Evolutionary conservation across 37 sponge, comb jelly and placozoan genomes (phyloP).

Genomic region (Cladorhizidae sp.): DNA sequence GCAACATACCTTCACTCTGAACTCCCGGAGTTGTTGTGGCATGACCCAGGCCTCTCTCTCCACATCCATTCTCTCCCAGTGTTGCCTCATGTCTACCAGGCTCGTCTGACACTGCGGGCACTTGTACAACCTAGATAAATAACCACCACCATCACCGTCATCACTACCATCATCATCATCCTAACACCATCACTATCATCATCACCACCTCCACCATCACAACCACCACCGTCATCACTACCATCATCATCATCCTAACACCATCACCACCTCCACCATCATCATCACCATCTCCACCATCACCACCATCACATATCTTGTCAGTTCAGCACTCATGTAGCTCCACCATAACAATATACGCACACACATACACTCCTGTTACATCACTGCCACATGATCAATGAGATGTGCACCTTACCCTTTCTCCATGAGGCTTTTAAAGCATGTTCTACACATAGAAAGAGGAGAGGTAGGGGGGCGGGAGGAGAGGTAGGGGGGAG

Average conservation of each 20-base stretch:
- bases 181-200: not conserved
- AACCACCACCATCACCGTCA: not conserved
- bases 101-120: conserved; percentile 79
- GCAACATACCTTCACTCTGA: conserved; percentile 72
- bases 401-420: conserved; percentile 1
- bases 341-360: not conserved
- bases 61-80: conserved; percentile 64
- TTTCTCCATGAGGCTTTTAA: conserved; percentile 28
- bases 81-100: conserved; percentile 57
- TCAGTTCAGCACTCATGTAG: too few relatives aligned
- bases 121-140: conserved; percentile 54
- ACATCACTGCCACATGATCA: not conserved
- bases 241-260: too few relatives aligned
- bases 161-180: not conserved
- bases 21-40: conserved; percentile 59
- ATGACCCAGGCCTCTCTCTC: conserved; percentile 62
- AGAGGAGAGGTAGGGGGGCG: too few relatives aligned
- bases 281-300: too few relatives aligned
- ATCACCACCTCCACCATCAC: not conserved
- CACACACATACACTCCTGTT: not conserved
- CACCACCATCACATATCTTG: too few relatives aligned
- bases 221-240: not conserved
- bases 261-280: too few relatives aligned
- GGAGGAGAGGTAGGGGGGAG: too few relatives aligned
- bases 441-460: conserved; percentile 18